These are phyloP conservation scores for Mormoops blainvillei DNA, from an alignment of 2,113 vertebrate genomes.

Conservation along the genomic window DNA sequence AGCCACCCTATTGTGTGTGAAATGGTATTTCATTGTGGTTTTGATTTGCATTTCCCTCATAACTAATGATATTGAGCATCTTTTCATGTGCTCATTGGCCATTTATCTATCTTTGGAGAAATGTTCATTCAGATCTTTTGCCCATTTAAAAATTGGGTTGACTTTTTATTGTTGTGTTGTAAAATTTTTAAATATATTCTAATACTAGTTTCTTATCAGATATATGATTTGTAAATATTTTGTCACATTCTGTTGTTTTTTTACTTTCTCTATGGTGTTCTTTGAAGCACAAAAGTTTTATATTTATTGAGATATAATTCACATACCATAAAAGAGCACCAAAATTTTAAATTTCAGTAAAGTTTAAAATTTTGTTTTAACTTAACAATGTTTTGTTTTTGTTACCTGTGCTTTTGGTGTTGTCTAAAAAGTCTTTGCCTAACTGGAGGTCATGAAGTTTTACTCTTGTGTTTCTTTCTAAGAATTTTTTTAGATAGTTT, in stretches of 20 bases:
- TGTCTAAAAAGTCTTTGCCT: background rate
- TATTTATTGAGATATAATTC: too few relatives aligned
- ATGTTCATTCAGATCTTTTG: background rate
- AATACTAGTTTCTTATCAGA: background rate
- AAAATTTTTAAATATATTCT: background rate
- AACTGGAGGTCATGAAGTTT: background rate
- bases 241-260: background rate
- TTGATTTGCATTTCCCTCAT: too few relatives aligned
- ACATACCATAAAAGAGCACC: background rate
- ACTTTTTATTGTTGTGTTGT: background rate
- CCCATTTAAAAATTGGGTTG: background rate
- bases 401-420: background rate
- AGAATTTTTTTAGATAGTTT: background rate
- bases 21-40: background rate
- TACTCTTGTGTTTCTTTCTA: background rate
- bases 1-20: background rate
- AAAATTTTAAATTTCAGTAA: background rate
- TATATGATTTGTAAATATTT: background rate
- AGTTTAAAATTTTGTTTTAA: too few relatives aligned
- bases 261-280: too few relatives aligned
- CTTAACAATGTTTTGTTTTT: background rate
- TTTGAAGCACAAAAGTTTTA: too few relatives aligned
- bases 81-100: too few relatives aligned
- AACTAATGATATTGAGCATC: too few relatives aligned
- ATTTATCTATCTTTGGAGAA: too few relatives aligned